Percentiles rank a stretch among this genome's conserved stretches.
These are phyloP conservation scores for Chrysolina americana DNA, from an alignment of 2,888 invertebrate genomes.

Conservation along the genomic window DNA sequence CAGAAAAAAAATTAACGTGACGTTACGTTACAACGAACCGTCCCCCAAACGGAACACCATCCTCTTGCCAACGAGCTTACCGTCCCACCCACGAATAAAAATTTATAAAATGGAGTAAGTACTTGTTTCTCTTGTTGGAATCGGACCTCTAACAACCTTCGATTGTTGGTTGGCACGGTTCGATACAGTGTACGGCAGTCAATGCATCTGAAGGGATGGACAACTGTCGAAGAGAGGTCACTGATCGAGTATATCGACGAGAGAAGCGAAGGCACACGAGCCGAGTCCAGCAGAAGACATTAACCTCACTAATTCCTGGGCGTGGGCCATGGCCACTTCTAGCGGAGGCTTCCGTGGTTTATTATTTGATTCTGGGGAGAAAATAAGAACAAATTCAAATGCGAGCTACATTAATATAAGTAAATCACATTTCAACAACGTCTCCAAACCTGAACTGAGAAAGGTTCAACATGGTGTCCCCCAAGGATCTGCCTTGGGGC, in stretches of 20 bases:
- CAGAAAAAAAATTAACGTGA: neutral
- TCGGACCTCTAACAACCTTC: conserved; percentile 26
- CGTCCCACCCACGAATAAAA: conserved; percentile 31
- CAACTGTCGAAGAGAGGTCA: conserved; percentile 62
- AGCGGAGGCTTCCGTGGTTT: conserved; percentile 92
- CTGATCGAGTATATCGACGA: conserved; percentile 85
- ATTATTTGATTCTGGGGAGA: conserved; percentile 87
- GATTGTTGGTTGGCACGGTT: conserved; percentile 9
- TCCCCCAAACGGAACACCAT: neutral
- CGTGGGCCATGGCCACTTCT: conserved; percentile 93
- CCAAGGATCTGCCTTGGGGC: no score
- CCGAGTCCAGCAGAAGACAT: conserved; percentile 93
- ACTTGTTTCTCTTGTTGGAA: conserved; percentile 46
- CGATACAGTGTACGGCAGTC: conserved; percentile 53
- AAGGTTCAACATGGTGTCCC: no score
- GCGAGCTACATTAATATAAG: no score
- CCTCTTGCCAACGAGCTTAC: conserved; percentile 1
- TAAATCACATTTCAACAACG: no score
- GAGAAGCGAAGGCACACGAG: conserved; percentile 95
- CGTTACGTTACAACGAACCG: neutral
- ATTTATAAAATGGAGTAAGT: conserved; percentile 45
- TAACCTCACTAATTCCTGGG: conserved; percentile 88
- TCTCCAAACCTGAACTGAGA: no score
- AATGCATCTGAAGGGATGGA: conserved; percentile 44
- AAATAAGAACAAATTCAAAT: neutral